phyloP scores from a whole-genome alignment of 2,797 vertebrate genomes.

The Argyrosomus regius region DNA sequence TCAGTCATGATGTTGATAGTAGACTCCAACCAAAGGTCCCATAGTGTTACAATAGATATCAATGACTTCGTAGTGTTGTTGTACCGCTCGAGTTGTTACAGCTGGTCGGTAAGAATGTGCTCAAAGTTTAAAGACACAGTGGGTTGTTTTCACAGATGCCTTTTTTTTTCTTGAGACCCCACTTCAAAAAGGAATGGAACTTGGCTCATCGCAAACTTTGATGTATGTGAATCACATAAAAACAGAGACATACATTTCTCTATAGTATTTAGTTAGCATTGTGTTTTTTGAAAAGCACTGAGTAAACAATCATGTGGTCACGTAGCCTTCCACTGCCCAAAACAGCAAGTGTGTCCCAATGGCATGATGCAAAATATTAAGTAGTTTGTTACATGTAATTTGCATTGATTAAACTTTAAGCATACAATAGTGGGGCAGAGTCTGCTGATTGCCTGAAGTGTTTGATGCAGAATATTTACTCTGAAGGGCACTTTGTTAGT shows the following conservation, averaged over 20 bases:
- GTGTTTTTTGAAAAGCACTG: constrained; percentile 4
- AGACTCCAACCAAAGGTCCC: constrained; percentile 59
- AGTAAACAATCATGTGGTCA: constrained; percentile 28
- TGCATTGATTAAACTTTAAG: constrained; percentile 87
- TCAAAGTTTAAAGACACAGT: constrained; percentile 93
- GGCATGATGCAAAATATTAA: constrained; percentile 69
- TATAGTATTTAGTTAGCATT: constrained; percentile 5
- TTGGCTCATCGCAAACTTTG: constrained; percentile 79
- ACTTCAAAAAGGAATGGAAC: constrained; percentile 91
- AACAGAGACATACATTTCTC: constrained; percentile 31
- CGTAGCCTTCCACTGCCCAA: constrained; percentile 27
- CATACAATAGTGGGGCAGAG: constrained; percentile 70
- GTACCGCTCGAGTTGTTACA: constrained; percentile 90
- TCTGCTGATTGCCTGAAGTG: constrained; percentile 80
- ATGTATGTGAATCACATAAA: constrained; percentile 78
- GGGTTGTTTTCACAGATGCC: constrained; percentile 97
- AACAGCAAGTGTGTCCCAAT: constrained; percentile 44
- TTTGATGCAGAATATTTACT: constrained; percentile 78
- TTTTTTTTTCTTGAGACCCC: constrained; percentile 79
- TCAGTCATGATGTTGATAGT: constrained; percentile 65
- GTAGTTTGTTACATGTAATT: constrained; percentile 76
- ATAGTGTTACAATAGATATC: constrained; percentile 71
- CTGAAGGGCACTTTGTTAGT: constrained; percentile 82
- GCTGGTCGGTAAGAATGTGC: constrained; percentile 91
- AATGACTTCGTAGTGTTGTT: constrained; percentile 78